A percentile compares a stretch with the other conserved stretches of the same genome.
These are phyloP conservation scores for Dinomys branickii DNA, from an alignment of 2,113 vertebrate species.

Conservation along the genomic window DNA sequence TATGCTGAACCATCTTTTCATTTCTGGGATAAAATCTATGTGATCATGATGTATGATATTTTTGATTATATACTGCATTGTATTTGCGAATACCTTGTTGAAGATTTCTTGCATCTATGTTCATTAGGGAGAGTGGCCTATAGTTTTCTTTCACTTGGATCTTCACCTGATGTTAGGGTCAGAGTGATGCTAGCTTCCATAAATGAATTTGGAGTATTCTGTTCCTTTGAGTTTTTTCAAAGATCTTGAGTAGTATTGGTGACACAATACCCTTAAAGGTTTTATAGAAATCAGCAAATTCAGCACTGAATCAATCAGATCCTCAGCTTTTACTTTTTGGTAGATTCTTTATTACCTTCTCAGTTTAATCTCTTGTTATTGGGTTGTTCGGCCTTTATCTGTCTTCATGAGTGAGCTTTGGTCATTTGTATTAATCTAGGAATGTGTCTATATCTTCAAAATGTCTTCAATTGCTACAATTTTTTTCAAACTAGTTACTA, in stretches of 20 bases:
- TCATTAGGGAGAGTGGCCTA: not conserved
- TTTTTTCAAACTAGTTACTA: not conserved
- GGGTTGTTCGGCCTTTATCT: not conserved
- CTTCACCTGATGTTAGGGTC: not conserved
- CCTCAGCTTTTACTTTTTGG: not conserved
- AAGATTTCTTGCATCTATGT: not conserved
- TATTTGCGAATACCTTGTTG: not conserved
- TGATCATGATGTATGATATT: not conserved
- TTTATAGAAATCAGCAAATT: not conserved
- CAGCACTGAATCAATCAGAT: not conserved
- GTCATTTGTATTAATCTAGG: not conserved
- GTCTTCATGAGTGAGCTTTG: not conserved
- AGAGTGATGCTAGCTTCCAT: not conserved
- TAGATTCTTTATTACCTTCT: not conserved
- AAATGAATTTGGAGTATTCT: not conserved
- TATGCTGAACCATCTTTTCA: not conserved
- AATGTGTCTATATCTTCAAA: not conserved
- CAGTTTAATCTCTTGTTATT: not conserved
- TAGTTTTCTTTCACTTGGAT: not conserved
- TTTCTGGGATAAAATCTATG: not conserved
- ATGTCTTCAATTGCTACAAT: not conserved
- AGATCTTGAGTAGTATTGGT: not conserved
- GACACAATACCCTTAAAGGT: not conserved
- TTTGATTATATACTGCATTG: not conserved
- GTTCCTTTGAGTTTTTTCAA: not conserved